Percentiles rank a stretch among this genome's conserved stretches.
Conservation (phyloP, 2,113 vertebrate species). For the Odocoileus virginianus region DNA sequence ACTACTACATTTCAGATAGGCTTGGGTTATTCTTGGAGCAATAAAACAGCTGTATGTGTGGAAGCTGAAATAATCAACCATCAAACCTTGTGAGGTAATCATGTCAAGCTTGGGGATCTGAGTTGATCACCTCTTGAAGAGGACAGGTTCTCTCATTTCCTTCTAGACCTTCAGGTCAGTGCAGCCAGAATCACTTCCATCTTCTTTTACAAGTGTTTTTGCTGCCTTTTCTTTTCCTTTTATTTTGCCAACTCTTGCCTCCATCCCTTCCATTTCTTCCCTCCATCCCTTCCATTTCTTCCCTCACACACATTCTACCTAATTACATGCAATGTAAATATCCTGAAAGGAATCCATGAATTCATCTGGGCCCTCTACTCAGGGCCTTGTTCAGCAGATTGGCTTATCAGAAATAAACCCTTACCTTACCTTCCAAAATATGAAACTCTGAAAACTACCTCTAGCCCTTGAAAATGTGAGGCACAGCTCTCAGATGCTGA, state of each 20-base stretch:
- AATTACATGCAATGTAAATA: background rate
- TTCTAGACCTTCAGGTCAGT: background rate
- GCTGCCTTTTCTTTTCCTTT: background rate
- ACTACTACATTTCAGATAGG: conserved; percentile 30
- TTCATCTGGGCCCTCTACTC: background rate
- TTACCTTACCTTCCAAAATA: background rate
- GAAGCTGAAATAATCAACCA: conserved; percentile 8
- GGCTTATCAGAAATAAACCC: background rate
- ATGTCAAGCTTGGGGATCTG: background rate
- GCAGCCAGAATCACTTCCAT: background rate
- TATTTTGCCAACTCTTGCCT: background rate
- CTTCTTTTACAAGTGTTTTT: background rate
- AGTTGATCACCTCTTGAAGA: background rate
- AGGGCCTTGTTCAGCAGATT: background rate
- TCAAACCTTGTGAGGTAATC: conserved; percentile 20
- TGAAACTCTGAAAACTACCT: background rate
- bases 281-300: background rate
- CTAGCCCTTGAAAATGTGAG: background rate
- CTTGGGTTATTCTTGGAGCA: conserved; percentile 60
- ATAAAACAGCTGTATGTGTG: conserved; percentile 3
- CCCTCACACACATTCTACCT: background rate
- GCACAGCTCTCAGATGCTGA: background rate
- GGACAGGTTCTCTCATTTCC: background rate
- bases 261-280: background rate
- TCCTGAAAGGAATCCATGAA: background rate